Evolutionary conservation across 2,888 invertebrate species (phyloP), one percentile per base, ranked within the genome.

Genomic region (Sinopyrophorus schimmeli): DNA sequence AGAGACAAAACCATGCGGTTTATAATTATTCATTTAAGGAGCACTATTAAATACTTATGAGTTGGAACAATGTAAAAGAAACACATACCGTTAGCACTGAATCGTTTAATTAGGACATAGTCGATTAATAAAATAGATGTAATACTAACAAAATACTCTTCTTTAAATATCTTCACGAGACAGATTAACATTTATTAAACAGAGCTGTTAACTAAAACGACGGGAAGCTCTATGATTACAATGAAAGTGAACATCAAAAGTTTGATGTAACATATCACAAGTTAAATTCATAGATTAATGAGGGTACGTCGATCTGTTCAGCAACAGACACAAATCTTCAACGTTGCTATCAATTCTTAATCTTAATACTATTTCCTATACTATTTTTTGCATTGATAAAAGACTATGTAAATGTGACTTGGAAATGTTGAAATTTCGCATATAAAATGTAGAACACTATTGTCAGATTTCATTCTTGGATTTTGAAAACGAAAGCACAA

Each of bases 81-180:
- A 30, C 18, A 27, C 5, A 42, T 21, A 28, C 16, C 14, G 42
- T 42, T 16, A 40, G 37, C 41, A 38, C 15, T 35, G 32, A 42
- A 34, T 52, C 47, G 18, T 50, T 57, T 55, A 55, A 40, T 56
- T 48, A 56, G 42, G 56, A 54, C 54, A 56, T 52, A 55, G 47
- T 49, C 47, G 49, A 46, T 57, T 55, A 57, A 49, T 55, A 55
- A 49, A 55, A 57, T 57, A 57, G 54, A 49, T 54, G 61, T 70
- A 71, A 71, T 72, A 71, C 72, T 72, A 71, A 69, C 51, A 72
- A 71, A 71, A 70, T 70, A 69, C 70, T 66, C 71, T 72, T 72
- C 65, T 68, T 70, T 71, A 68, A 70, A 70, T 69, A 69, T 70
- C 69, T 72, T 69, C 68, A 67, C 68, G 68, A 69, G 68, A 51